Evolutionary conservation across 2,888 invertebrate genomes (phyloP), one percentile per base, ranked within the genome.

Genomic region (Xanthorhoe designata): DNA sequence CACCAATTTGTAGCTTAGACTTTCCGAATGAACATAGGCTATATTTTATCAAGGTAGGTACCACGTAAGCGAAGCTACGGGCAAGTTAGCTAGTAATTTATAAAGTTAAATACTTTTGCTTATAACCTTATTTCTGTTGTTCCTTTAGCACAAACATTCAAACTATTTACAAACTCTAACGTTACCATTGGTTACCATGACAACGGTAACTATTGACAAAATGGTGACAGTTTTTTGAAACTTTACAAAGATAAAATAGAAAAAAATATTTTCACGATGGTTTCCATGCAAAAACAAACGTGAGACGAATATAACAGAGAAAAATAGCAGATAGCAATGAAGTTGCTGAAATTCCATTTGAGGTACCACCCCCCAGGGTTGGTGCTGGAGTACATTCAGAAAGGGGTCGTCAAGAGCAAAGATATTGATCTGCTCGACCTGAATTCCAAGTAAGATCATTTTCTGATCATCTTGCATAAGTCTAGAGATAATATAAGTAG

Each of bases 331-430:
- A 47, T 57, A 83, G 29, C 24, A n/a, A 96, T 96, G 96, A 95
- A 94, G 85, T 87, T 96, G 67, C 88, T 94, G 64, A 96, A 95
- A 87, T 95, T 96, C 78, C 95, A 96, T 83, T 87, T 96, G 35
- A 94, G 96, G 66, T 96, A 96, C 81, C 95, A 96, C 76, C 96
- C 96, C 0, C 96, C 96, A 69, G 96, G 96, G 17, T 91, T 96
- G 61, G 95, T 95, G 9, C 84, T 96, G 78, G 95, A 95, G 77
- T 96, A 95, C 76, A 82, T 90, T 8, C 94, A 94, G 77, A 92
- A 94, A 45, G 94, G 94, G 1, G 87, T 92, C 17, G 83, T 91
- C 8, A 95, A 94, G 77, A 95, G 94, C 49, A 95, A 95, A 79
- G 95, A 95, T 62, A 95, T 96, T 53, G 96, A 96, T 82, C 90